Base-by-base conservation (phyloP, 2,888 invertebrate species). In the Scelioninae gen. 1 region DNA sequence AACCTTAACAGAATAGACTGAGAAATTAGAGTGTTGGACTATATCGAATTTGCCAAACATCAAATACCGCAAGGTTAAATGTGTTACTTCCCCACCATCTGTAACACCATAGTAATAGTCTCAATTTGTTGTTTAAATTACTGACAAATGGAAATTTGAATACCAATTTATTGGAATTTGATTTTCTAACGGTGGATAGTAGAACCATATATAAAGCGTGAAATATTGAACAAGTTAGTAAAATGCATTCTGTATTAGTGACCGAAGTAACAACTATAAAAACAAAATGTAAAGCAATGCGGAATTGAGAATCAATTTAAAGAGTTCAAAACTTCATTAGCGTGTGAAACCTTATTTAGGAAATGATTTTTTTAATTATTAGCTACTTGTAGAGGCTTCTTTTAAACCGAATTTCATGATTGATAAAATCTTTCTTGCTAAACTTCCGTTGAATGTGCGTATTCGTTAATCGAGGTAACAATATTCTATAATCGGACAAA, bases 391-490 rank as follows among this genome's bases (percentile, higher is more conserved):
- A 51, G 34, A 31, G 13, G 60, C 53, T 79, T 68, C 74, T 72
- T 79, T 74, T 55, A 65, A 40, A 43, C 47, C 43, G 74, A 74
- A 65, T 62, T 80, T 65, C 80, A 66, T 79, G 60, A 79, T 62
- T 79, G 68, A 79, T 58, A 72, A 79, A n/a, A 74, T 40, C 62
- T 55, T 74, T 60, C 60, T 74, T 79, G 79, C 72, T 68, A 49
- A 58, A 60, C 66, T 79, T 79, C 72, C 72, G 51, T 31, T 62
- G 72, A 62, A 29, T 53, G 51, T 23, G 53, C 58, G 40, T 51
- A 53, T 53, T 34, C 34, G 34, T 34, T 34, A 4, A 34, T 34
- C 34, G 34, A 34, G 1, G 3, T 34, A 34, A 34, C 34, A 34
- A 34, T 34, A 34, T 5, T 34, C 34, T 34, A 34, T 10, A 5